phyloP scores from a whole-genome alignment of 2,797 vertebrate genomes.

The Galagoides demidoff region DNA sequence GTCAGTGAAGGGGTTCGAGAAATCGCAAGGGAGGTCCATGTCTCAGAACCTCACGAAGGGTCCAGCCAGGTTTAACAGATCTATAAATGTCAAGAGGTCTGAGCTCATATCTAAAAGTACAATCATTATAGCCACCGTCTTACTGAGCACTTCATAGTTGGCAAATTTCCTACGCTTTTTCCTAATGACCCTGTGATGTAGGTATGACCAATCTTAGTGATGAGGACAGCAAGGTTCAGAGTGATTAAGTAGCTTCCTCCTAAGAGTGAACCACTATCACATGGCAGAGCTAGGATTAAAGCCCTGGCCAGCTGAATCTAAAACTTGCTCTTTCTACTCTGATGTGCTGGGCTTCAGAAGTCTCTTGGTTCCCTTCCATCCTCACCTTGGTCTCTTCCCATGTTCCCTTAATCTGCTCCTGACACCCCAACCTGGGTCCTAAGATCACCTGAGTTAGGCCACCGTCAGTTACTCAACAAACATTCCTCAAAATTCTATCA shows the following conservation, averaged over 20 bases:
- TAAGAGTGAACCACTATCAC: not conserved
- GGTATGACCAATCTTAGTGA: not conserved
- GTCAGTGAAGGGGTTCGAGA: not conserved
- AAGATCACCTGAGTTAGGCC: not conserved
- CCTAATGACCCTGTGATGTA: not conserved
- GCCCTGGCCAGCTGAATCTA: not conserved
- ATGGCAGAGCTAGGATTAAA: not conserved
- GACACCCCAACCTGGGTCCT: not conserved
- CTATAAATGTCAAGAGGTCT: not conserved
- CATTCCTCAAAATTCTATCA: not conserved
- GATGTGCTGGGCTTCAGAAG: not conserved
- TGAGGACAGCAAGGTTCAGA: not conserved
- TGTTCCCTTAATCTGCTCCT: not conserved
- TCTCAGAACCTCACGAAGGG: not conserved
- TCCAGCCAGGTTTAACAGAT: not conserved
- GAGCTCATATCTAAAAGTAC: not conserved
- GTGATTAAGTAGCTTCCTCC: not conserved
- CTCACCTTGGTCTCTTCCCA: not conserved
- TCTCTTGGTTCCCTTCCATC: not conserved
- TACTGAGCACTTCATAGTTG: not conserved
- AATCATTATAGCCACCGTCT: not conserved
- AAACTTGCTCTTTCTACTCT: not conserved
- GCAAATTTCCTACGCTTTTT: not conserved
- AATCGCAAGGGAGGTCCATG: not conserved
- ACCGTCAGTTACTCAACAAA: conserved; percentile 18